phyloP scores from a whole-genome alignment of 2,113 vertebrate genomes.

The Phalacrocorax pelagicus region DNA sequence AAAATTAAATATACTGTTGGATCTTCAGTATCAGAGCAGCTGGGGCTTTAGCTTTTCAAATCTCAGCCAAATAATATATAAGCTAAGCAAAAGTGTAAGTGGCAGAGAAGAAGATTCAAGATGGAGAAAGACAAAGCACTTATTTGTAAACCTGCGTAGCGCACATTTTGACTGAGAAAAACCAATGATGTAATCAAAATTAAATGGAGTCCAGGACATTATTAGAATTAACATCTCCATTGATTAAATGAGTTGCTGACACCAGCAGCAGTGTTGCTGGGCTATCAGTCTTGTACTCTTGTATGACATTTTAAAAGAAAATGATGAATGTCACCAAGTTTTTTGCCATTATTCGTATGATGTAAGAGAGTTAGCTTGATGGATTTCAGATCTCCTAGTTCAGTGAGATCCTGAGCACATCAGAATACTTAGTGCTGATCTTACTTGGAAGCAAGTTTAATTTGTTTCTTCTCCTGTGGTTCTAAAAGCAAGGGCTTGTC shows the following conservation, averaged over 20 bases:
- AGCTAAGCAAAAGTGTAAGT: not conserved
- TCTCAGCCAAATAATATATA: not conserved
- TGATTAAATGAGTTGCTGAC: slow-evolving; percentile 47
- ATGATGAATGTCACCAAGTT: not conserved
- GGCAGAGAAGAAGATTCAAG: not conserved
- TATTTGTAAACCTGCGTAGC: slow-evolving; percentile 2
- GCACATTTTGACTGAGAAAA: not conserved
- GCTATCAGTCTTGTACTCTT: not conserved
- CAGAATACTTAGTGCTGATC: not conserved
- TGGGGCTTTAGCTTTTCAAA: not conserved
- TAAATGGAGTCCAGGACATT: not conserved
- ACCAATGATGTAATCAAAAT: slow-evolving; percentile 50
- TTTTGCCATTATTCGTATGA: not conserved
- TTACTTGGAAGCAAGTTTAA: not conserved
- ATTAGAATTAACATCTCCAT: slow-evolving; percentile 25
- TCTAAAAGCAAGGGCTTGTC: not conserved
- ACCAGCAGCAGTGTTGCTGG: not conserved
- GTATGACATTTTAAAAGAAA: slow-evolving; percentile 44
- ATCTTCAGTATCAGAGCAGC: not conserved
- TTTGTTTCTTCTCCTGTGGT: not conserved
- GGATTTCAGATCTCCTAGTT: not conserved
- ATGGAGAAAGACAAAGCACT: not conserved
- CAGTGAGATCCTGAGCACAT: not conserved
- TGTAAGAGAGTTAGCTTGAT: not conserved
- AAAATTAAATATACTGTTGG: not conserved